Percentiles rank a stretch among this genome's conserved stretches.
Evolutionary conservation across 2,797 vertebrate species (phyloP).

Genomic region (Toxotes lorentzi): DNA sequence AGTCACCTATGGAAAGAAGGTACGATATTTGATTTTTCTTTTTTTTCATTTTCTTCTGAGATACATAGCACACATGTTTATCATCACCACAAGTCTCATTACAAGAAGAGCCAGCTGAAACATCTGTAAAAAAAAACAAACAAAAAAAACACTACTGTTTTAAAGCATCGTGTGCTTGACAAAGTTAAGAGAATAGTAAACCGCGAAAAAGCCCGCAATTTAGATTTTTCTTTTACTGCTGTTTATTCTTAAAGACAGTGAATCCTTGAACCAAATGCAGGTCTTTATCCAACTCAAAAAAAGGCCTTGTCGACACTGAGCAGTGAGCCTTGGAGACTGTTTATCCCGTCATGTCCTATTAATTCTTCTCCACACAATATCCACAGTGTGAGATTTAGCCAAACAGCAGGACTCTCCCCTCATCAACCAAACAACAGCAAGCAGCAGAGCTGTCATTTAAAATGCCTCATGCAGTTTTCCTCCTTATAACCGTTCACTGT

Average conservation of each 20-base stretch:
- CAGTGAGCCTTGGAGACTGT: slow-evolving; percentile 65
- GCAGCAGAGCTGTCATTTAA: slow-evolving; percentile 55
- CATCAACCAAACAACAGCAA: slow-evolving; percentile 64
- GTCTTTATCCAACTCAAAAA: slow-evolving; percentile 57
- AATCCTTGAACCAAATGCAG: slow-evolving; percentile 42
- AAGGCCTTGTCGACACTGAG: slow-evolving; percentile 36
- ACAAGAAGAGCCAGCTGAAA: slow-evolving; percentile 27
- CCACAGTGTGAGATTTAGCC: slow-evolving; percentile 63
- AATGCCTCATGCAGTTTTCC: slow-evolving; percentile 43
- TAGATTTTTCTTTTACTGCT: no score
- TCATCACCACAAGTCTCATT: slow-evolving; percentile 4
- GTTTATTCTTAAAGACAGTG: slow-evolving; percentile 14
- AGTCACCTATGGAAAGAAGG: slow-evolving; percentile 89
- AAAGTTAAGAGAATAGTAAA: slow-evolving; percentile 7
- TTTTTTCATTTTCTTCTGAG: slow-evolving; percentile 8
- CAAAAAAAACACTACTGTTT: slow-evolving; percentile 7
- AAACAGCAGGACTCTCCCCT: slow-evolving; percentile 64
- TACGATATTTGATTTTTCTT: slow-evolving; percentile 60
- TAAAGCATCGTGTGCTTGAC: slow-evolving; percentile 4
- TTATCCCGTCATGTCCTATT: slow-evolving; percentile 76
- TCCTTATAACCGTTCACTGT: slow-evolving; percentile 24
- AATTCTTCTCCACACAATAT: slow-evolving; percentile 69
- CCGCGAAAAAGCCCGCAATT: neutral
- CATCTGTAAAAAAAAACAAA: slow-evolving; percentile 14
- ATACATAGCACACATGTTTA: neutral